Evolutionary conservation across 2,888 invertebrate genomes (phyloP), one percentile per base, ranked within the genome.

Genomic region (Pimpla rufipes): DNA sequence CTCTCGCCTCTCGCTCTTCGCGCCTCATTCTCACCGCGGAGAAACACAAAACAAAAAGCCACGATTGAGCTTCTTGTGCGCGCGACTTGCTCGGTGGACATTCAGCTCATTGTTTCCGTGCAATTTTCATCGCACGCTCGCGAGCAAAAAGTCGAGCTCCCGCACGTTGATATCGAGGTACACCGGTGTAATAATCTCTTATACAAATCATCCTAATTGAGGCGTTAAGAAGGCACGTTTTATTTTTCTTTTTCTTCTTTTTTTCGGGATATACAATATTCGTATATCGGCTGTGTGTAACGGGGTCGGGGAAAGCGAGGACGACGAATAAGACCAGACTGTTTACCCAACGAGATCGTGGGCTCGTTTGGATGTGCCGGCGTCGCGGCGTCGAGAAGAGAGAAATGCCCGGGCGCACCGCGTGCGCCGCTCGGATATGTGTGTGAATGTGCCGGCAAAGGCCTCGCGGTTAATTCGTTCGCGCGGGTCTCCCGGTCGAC

Each of bases 301-400:
- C 82, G 82, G 70, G 82, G 78, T 82, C 82, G 82, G 78, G 82
- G 78, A 82, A 82, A 82, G 82, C 78, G 68, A 47, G 47, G 59
- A 67, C 57, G 66, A 29, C 57, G 66, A 74, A 79, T 70, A 64
- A 78, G 78, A 75, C 74, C 64, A 57, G 57, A 79, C 74, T 74
- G 68, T 79, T 82, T 70, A 74, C 74, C 42, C 75, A 81, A 81
- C 80, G 64, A 64, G 74, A 66, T 62, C 64, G 77, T 66, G 74
- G 37, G 78, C 77, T 78, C 73, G 62, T 77, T 78, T 73, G 67
- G 73, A 77, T 73, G 23, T 73, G 66, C 52, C 16, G 37, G 21
- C 76, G 59, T 21, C 62, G 57, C 29, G 66, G n/a, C n/a, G n/a
- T 18, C 18, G 64, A 71, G 42, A 40, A 55, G 13, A 66, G 70